These are phyloP conservation scores for Neolamprologus toae DNA, from an alignment of 2,113 vertebrate genomes.

Conservation along the genomic window DNA sequence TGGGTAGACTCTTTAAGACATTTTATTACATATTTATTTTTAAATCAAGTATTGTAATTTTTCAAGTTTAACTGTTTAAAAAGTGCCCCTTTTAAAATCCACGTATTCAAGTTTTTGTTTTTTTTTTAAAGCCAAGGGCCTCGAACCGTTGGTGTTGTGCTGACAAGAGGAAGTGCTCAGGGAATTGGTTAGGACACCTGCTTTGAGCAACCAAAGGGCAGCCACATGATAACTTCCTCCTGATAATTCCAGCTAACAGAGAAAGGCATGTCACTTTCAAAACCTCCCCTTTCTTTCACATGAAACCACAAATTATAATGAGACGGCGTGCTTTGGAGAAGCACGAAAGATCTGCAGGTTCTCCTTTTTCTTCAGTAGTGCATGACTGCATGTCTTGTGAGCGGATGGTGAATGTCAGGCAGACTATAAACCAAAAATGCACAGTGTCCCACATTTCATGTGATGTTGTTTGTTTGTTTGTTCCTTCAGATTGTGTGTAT, in stretches of 20 bases:
- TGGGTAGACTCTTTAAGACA: neutral
- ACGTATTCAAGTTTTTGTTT: neutral
- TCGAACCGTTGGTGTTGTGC: slow-evolving; percentile 34
- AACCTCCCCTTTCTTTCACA: slow-evolving; percentile 41
- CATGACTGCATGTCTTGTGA: slow-evolving; percentile 54
- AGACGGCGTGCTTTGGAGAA: slow-evolving; percentile 28
- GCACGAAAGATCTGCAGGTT: slow-evolving; percentile 25
- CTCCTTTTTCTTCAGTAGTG: slow-evolving; percentile 34
- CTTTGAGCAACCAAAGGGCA: slow-evolving; percentile 58
- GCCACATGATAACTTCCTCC: slow-evolving; percentile 51
- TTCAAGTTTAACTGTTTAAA: neutral
- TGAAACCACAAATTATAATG: slow-evolving; percentile 32
- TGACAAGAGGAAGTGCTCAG: slow-evolving; percentile 60
- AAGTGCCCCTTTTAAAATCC: neutral
- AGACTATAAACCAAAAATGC: neutral
- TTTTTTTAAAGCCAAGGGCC: neutral
- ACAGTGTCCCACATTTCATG: slow-evolving; percentile 28
- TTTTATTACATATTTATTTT: neutral
- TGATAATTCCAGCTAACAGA: slow-evolving; percentile 16
- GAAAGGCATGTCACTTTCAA: slow-evolving; percentile 25
- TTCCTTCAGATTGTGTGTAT: slow-evolving; percentile 57
- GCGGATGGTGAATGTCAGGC: slow-evolving; percentile 28
- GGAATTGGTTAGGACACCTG: slow-evolving; percentile 62
- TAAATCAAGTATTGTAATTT: neutral
- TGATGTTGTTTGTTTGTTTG: neutral